Conservation (phyloP, 2,888 invertebrate genomes). For the Augochlorella aurata region DNA sequence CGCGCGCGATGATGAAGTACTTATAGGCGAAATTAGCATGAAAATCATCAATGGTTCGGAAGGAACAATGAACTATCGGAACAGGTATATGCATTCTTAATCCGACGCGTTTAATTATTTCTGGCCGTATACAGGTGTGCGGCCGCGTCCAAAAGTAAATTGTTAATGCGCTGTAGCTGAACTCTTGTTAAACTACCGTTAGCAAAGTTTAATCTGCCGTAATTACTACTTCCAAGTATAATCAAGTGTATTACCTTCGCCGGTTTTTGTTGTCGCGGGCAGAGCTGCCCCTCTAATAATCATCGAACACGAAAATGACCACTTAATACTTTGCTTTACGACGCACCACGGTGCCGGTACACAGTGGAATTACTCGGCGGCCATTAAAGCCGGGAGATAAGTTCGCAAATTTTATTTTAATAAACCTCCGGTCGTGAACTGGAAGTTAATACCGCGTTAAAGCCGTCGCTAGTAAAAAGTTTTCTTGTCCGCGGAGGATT, state of each 20-base stretch:
- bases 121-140: not conserved
- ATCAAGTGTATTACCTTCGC: not conserved
- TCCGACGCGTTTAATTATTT: not conserved
- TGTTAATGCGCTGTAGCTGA: not conserved
- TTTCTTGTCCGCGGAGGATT: not conserved
- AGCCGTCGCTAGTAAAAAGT: conserved; percentile 10
- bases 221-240: not conserved
- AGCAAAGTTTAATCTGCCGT: not conserved
- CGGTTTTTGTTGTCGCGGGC: conserved; percentile 10
- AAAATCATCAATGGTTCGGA: not conserved
- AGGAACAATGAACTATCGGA: not conserved
- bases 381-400: conserved; percentile 12
- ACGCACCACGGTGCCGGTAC: not conserved
- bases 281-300: not conserved
- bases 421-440: conserved; percentile 15
- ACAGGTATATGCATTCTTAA: not conserved
- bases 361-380: conserved; percentile 3
- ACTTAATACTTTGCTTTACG: conserved; percentile 22
- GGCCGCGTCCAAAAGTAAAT: not conserved
- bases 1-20: not conserved
- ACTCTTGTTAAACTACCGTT: not conserved
- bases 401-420: conserved; percentile 23
- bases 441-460: conserved; percentile 17
- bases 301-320: conserved; percentile 8
- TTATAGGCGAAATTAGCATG: not conserved